Evolutionary conservation across 2,797 vertebrate species (phyloP).

Genomic region (Coregonus suidteri): DNA sequence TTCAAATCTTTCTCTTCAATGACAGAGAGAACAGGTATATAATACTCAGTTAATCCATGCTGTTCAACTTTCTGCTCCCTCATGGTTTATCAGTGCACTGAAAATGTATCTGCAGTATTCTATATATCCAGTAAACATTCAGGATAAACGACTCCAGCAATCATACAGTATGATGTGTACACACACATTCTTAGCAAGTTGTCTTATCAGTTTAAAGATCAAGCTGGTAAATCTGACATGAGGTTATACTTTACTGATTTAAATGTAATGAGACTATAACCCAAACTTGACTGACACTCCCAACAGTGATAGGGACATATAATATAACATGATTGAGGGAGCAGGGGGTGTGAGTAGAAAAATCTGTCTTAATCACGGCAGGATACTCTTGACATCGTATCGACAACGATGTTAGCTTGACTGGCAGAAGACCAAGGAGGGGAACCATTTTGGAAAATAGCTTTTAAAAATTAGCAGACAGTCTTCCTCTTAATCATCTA

Average conservation of each 20-base stretch:
- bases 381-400: conserved; percentile 24
- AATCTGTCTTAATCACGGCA: neutral
- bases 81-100: neutral
- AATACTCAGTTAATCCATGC: neutral
- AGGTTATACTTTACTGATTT: neutral
- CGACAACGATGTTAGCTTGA: conserved; percentile 32
- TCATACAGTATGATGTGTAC: neutral
- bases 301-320: neutral
- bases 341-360: neutral
- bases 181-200: neutral
- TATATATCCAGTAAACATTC: neutral
- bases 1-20: neutral
- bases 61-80: conserved; percentile 2
- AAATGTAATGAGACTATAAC: neutral
- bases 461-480: conserved; percentile 47
- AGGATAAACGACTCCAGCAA: neutral
- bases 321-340: neutral
- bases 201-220: neutral
- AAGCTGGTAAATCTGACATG: neutral
- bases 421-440: conserved; percentile 41
- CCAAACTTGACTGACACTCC: neutral
- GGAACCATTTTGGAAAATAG: conserved; percentile 18
- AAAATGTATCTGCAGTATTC: neutral
- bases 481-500: conserved; percentile 19
- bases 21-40: neutral